A percentile compares a stretch with the other conserved stretches of the same genome.
Conservation (phyloP, 1,140 invertebrate species). For the Triops longicaudatus region DNA sequence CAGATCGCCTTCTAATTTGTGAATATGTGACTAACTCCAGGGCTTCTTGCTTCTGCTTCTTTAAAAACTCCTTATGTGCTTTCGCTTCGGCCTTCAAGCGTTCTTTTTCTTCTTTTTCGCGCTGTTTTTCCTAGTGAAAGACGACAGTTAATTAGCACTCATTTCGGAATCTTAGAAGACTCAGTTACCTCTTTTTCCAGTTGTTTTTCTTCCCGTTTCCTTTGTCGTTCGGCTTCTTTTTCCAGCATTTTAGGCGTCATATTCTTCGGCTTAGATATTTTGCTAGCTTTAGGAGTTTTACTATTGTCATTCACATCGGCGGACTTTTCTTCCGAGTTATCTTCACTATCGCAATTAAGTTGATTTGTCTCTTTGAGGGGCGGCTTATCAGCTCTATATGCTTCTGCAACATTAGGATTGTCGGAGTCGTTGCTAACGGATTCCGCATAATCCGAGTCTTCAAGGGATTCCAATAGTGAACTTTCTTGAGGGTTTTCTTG, state of each 20-base stretch:
- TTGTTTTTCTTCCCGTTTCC: constrained; percentile 13
- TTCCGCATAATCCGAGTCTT: neutral
- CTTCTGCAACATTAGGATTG: neutral
- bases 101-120: constrained; percentile 18
- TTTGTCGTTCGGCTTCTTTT: constrained; percentile 20
- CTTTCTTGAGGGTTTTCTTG: neutral
- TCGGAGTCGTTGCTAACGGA: neutral
- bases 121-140: neutral
- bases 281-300: neutral
- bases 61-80: constrained; percentile 18
- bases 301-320: neutral
- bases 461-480: neutral
- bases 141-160: neutral
- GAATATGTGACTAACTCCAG: constrained; percentile 20
- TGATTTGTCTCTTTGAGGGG: neutral
- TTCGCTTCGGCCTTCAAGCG: constrained; percentile 24
- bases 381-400: neutral
- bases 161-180: neutral
- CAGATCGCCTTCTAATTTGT: no score
- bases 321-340: neutral
- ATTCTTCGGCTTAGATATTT: neutral
- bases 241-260: constrained; percentile 17
- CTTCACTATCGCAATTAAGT: neutral
- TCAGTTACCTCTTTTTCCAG: constrained; percentile 22
- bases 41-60: constrained; percentile 22